These are phyloP conservation scores for Xyrauchen texanus DNA, from an alignment of 2,113 vertebrate species.

Conservation along the genomic window DNA sequence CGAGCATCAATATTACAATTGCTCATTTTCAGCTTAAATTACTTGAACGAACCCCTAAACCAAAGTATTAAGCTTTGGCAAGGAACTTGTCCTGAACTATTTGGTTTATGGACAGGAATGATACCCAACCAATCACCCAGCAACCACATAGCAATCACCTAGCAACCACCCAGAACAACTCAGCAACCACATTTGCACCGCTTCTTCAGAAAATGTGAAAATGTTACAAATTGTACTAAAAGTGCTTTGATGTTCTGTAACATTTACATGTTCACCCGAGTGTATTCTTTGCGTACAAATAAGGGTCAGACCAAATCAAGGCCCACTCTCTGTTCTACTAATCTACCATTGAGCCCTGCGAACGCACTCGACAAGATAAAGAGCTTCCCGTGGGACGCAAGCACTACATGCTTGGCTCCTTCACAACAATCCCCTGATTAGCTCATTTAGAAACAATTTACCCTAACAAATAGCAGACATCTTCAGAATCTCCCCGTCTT, in stretches of 20 bases:
- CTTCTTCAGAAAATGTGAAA: too few species aligned
- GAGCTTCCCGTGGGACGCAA: conserved; percentile 45
- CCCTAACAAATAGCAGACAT: conserved; percentile 67
- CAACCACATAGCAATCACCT: background rate
- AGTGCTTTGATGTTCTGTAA: background rate
- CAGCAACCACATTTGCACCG: too few species aligned
- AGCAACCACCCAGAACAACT: background rate
- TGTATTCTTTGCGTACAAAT: background rate
- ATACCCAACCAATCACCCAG: too few species aligned
- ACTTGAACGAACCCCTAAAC: too few species aligned
- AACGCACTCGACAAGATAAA: background rate
- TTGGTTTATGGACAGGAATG: too few species aligned
- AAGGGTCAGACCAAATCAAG: conserved; percentile 30
- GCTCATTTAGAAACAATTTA: conserved; percentile 68
- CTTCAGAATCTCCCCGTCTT: conserved; percentile 46
- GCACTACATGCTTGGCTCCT: conserved; percentile 51
- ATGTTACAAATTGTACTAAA: too few species aligned
- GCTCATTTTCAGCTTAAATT: too few species aligned
- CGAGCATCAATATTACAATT: too few species aligned
- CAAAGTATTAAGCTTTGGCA: too few species aligned
- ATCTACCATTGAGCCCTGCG: conserved; percentile 36
- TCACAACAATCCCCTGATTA: conserved; percentile 61
- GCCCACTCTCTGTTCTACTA: conserved; percentile 36
- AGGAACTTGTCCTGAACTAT: too few species aligned
- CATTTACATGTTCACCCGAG: background rate